phyloP scores from a whole-genome alignment of 1,140 invertebrate genomes.

The Acromyrmex heyeri region DNA sequence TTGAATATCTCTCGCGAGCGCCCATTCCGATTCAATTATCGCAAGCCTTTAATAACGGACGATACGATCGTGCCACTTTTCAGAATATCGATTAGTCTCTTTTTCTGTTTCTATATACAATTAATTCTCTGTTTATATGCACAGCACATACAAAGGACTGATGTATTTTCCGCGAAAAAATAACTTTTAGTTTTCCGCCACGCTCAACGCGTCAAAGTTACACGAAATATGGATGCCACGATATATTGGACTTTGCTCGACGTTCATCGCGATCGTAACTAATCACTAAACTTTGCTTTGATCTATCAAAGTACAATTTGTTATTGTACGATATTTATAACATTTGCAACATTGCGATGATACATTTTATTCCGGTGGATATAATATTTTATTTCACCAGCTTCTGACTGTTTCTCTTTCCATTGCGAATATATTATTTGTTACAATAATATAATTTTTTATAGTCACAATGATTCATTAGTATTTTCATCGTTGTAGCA shows the following conservation, averaged over 20 bases:
- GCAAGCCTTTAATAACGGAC: conserved; percentile 42
- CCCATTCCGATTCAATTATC: conserved; percentile 48
- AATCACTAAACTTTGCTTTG: conserved; percentile 33
- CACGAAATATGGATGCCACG: conserved; percentile 43
- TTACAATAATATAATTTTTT: conserved; percentile 26
- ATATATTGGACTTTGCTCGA: conserved; percentile 17
- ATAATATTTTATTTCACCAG: conserved; percentile 43
- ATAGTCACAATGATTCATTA: conserved; percentile 1
- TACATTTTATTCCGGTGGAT: conserved; percentile 23
- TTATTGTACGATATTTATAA: conserved; percentile 31
- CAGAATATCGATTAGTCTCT: conserved; percentile 38
- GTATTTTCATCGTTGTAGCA: background rate
- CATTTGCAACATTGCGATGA: background rate
- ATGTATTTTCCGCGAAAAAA: conserved; percentile 34
- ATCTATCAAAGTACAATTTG: conserved; percentile 46
- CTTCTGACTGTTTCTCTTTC: background rate
- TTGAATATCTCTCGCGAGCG: conserved; percentile 28
- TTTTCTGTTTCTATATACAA: conserved; percentile 43
- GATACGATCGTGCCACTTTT: conserved; percentile 12
- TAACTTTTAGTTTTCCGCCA: conserved; percentile 47
- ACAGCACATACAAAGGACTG: conserved; percentile 20
- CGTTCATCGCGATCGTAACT: conserved; percentile 12
- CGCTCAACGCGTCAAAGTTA: conserved; percentile 49
- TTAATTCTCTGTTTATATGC: conserved; percentile 57
- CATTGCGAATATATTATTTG: background rate